Conservation (phyloP, 2,113 vertebrate species). For the Chrysemys picta region DNA sequence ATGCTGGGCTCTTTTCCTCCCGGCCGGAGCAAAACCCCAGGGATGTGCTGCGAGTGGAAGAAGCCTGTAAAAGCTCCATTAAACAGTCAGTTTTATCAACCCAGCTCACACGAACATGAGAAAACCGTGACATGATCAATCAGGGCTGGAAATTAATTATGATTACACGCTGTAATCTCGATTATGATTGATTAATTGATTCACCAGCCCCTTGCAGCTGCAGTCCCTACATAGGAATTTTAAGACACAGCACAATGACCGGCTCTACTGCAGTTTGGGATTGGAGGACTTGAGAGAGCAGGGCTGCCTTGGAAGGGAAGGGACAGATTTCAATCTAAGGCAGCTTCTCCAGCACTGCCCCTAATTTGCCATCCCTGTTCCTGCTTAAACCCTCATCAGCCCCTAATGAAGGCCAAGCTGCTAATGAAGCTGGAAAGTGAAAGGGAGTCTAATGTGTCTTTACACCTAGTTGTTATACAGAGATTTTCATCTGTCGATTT, state of each 20-base stretch:
- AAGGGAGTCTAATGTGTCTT: not conserved
- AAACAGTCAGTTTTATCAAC: not conserved
- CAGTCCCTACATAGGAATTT: not conserved
- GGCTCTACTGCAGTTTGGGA: not conserved
- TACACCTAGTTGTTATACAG: not conserved
- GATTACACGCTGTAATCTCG: slow-evolving; percentile 72
- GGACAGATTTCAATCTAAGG: not conserved
- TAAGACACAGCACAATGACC: fast-evolving
- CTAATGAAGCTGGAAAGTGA: not conserved
- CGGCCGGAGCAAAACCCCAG: not conserved
- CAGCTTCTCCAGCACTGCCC: not conserved
- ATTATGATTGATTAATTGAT: slow-evolving; percentile 70
- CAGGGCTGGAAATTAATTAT: slow-evolving; percentile 75
- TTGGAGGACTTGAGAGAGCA: not conserved
- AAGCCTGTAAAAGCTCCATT: not conserved
- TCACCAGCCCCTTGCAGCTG: slow-evolving; percentile 26
- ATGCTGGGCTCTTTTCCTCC: not conserved
- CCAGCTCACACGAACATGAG: not conserved
- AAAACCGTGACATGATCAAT: slow-evolving; percentile 59
- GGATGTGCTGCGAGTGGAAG: fast-evolving
- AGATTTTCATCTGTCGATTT: not conserved
- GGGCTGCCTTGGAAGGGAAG: not conserved
- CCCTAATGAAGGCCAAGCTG: fast-evolving
- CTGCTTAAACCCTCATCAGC: fast-evolving
- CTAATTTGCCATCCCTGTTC: too few relatives aligned